Evolutionary conservation across 2,888 invertebrate genomes (phyloP).

Genomic region (Ariolimax columbianus): DNA sequence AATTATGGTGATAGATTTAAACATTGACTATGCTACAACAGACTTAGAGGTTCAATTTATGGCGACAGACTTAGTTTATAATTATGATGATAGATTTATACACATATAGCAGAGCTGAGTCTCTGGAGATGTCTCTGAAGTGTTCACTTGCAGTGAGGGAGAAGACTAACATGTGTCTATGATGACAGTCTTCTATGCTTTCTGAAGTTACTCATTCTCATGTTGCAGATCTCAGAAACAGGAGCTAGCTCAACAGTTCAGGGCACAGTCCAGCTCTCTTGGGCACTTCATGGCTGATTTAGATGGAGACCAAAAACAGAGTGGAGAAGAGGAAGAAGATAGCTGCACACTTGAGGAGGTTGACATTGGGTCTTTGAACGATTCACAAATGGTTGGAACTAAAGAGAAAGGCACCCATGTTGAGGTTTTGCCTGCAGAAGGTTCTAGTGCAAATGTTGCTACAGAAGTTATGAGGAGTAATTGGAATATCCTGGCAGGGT

Average conservation of each 20-base stretch:
- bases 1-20: no score
- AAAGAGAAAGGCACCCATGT: neutral
- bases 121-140: no score
- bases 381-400: neutral
- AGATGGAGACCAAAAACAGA: neutral
- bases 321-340: neutral
- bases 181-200: no score
- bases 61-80: no score
- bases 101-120: no score
- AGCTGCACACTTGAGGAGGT: slow-evolving; percentile 27
- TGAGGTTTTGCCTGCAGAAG: neutral
- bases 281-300: neutral
- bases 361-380: slow-evolving; percentile 20
- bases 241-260: slow-evolving; percentile 23
- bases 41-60: no score
- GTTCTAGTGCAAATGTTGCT: neutral
- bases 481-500: neutral
- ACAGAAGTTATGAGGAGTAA: neutral
- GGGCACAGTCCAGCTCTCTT: neutral
- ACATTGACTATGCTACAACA: no score
- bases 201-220: neutral
- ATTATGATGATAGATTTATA: no score
- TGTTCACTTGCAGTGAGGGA: no score
- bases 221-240: slow-evolving; percentile 28
- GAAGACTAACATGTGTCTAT: no score